phyloP scores from a whole-genome alignment of 2,888 invertebrate species.

The Himalopsyche tibetana region DNA sequence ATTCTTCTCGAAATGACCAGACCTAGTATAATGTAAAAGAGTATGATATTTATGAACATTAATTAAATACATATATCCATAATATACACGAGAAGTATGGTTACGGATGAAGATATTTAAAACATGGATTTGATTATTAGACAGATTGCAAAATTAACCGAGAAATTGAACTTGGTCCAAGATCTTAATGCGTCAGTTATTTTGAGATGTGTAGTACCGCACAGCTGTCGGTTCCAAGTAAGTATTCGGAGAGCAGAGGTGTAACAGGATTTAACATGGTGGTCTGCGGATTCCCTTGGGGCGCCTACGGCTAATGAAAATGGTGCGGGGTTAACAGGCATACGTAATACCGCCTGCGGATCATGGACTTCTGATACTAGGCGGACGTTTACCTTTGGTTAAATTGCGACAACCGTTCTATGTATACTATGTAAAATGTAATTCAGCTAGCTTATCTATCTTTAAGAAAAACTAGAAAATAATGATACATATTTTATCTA shows the following conservation, averaged over 20 bases:
- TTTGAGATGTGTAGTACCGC: neutral
- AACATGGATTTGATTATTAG: too few relatives aligned
- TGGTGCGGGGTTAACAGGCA: slow-evolving; percentile 55
- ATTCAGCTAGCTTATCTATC: neutral
- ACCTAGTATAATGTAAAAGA: too few relatives aligned
- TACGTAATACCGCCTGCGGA: slow-evolving; percentile 54
- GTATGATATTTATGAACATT: too few relatives aligned
- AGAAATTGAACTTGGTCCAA: neutral
- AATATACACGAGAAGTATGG: too few relatives aligned
- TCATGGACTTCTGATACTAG: slow-evolving; percentile 52
- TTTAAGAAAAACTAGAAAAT: too few relatives aligned
- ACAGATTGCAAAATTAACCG: too few relatives aligned
- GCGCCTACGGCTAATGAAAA: slow-evolving; percentile 62
- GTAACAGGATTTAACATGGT: slow-evolving; percentile 60
- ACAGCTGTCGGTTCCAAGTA: neutral
- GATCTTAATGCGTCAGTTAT: neutral
- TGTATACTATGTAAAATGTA: neutral
- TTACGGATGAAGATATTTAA: too few relatives aligned
- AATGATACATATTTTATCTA: too few relatives aligned
- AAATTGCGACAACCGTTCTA: slow-evolving; percentile 25
- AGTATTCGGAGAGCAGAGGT: neutral
- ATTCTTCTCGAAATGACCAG: too few relatives aligned
- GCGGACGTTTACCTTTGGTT: slow-evolving; percentile 49
- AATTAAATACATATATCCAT: too few relatives aligned
- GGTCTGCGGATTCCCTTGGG: slow-evolving; percentile 56